These are phyloP conservation scores for Camptogramma bilineatum DNA, from an alignment of 2,888 invertebrate genomes.

Conservation along the genomic window DNA sequence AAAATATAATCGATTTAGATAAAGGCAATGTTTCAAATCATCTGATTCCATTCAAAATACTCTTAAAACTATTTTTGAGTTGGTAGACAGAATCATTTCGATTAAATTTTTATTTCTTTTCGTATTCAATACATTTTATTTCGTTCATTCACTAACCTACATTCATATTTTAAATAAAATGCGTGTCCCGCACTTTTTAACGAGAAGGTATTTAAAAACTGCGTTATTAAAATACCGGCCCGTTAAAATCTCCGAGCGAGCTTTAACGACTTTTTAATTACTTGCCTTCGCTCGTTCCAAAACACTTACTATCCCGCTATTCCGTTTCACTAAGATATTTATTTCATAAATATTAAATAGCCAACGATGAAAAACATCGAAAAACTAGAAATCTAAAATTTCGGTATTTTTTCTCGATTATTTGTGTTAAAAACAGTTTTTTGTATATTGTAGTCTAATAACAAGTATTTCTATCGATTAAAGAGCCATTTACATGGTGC, in stretches of 20 bases:
- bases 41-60: too few relatives aligned
- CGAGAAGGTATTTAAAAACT: conserved; percentile 5
- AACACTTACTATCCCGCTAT: conserved; percentile 35
- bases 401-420: not conserved
- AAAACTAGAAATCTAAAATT: not conserved
- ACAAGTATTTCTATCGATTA: too few relatives aligned
- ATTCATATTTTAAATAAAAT: conserved; percentile 7
- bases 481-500: too few relatives aligned
- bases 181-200: conserved; percentile 4
- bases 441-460: too few relatives aligned
- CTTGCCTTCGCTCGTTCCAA: conserved; percentile 39
- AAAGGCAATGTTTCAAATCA: too few relatives aligned
- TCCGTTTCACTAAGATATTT: conserved; percentile 36
- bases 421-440: too few relatives aligned
- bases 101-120: too few relatives aligned
- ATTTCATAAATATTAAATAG: conserved; percentile 36
- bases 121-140: too few relatives aligned
- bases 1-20: too few relatives aligned
- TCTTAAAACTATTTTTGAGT: too few relatives aligned
- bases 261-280: conserved; percentile 56
- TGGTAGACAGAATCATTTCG: too few relatives aligned
- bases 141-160: too few relatives aligned
- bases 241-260: conserved; percentile 29
- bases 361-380: not conserved
- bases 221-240: conserved; percentile 31